These are phyloP conservation scores for Pteronotus mesoamericanus DNA, from an alignment of 2,797 vertebrate species.

Conservation along the genomic window DNA sequence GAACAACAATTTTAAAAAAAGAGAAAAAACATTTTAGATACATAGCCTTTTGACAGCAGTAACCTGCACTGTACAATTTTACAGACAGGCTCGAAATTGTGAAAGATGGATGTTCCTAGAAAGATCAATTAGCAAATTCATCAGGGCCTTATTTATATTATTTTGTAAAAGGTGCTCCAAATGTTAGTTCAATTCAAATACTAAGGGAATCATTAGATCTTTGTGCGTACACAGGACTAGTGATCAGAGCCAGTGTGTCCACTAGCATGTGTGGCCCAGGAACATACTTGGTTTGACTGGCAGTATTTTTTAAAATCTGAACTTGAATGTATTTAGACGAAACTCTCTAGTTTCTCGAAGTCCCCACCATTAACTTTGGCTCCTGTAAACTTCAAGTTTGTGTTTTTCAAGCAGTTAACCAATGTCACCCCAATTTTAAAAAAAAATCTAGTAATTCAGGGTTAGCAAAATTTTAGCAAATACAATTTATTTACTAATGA, in stretches of 20 bases:
- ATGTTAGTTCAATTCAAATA: slow-evolving; percentile 17
- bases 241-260: background rate
- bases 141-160: background rate
- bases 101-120: background rate
- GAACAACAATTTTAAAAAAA: too few relatives aligned
- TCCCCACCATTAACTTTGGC: background rate
- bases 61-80: background rate
- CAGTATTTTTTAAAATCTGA: background rate
- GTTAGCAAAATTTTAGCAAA: slow-evolving; percentile 24
- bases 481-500: background rate
- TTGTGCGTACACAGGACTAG: background rate
- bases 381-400: background rate
- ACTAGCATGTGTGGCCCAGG: background rate
- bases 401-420: background rate
- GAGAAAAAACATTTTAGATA: too few relatives aligned
- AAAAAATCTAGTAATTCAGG: background rate
- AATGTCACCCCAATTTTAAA: background rate
- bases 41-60: background rate
- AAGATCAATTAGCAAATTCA: background rate
- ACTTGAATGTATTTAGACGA: background rate
- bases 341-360: background rate
- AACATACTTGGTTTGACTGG: background rate
- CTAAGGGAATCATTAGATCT: background rate
- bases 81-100: background rate
- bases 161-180: background rate